These are phyloP conservation scores for Acanthiza pusilla DNA, from an alignment of 2,797 vertebrate species.

Conservation along the genomic window DNA sequence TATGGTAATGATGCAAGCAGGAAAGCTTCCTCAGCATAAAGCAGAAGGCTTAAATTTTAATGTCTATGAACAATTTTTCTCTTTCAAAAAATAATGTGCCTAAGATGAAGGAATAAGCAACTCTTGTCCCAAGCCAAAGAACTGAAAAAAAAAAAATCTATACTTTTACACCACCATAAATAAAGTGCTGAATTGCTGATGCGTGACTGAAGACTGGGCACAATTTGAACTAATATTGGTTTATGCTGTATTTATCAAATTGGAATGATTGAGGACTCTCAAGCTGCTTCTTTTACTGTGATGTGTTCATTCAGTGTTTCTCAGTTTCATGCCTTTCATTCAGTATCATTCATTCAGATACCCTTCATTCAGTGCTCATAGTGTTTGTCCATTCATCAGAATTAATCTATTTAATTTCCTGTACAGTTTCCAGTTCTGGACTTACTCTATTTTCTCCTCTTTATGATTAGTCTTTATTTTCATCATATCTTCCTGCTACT, in stretches of 20 bases:
- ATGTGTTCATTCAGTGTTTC: not conserved
- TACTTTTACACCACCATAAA: not conserved
- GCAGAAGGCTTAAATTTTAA: not conserved
- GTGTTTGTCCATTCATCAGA: not conserved
- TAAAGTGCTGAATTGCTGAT: not conserved
- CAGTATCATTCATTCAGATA: not conserved
- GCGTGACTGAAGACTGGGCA: not conserved
- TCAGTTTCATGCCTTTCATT: not conserved
- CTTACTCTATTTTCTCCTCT: not conserved
- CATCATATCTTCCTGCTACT: not conserved
- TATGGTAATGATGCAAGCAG: not conserved
- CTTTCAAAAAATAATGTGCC: not conserved
- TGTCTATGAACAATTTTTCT: not conserved
- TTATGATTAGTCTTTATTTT: not conserved
- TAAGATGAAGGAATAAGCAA: not conserved
- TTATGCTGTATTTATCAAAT: not conserved
- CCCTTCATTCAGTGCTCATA: not conserved
- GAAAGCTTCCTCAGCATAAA: conserved; percentile 10
- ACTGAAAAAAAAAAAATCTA: not conserved
- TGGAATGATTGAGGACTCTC: not conserved
- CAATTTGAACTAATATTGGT: not conserved
- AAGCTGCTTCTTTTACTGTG: not conserved
- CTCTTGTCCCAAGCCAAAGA: not conserved
- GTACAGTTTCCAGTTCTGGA: not conserved
- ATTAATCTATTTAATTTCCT: not conserved